phyloP scores from a whole-genome alignment of 37 sponge, comb jelly and placozoan species.

The Ephydatia muelleri region DNA sequence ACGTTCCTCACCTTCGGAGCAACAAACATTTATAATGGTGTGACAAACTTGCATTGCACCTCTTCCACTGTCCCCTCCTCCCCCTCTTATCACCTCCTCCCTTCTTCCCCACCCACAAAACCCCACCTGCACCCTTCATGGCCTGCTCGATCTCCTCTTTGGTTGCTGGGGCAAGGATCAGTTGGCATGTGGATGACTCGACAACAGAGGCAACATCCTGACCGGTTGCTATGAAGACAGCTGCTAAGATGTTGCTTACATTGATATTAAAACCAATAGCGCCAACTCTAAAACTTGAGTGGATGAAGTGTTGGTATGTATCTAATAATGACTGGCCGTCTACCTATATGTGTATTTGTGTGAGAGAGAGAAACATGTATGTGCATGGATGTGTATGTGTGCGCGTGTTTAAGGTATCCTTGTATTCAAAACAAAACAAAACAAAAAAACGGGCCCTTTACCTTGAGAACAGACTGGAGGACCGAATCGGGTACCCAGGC shows the following conservation, averaged over 20 bases:
- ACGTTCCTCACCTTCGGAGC: background rate
- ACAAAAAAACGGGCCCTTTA: background rate
- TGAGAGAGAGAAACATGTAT: background rate
- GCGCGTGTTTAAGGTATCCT: too few relatives aligned
- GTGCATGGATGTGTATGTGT: background rate
- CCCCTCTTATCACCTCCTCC: background rate
- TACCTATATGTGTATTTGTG: constrained; percentile 22
- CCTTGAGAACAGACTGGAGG: constrained; percentile 69
- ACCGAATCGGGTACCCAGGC: constrained; percentile 78
- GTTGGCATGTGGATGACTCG: constrained; percentile 38
- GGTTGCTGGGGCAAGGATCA: constrained; percentile 27
- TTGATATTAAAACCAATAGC: constrained; percentile 41
- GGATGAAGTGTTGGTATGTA: background rate
- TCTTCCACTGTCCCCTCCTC: background rate
- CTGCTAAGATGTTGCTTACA: constrained; percentile 49
- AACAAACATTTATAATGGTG: background rate
- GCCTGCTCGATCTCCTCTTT: constrained; percentile 12
- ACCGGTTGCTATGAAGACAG: constrained; percentile 79
- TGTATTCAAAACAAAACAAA: too few relatives aligned
- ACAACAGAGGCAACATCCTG: constrained; percentile 67
- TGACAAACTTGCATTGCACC: background rate
- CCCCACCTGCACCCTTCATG: constrained; percentile 1
- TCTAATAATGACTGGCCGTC: constrained; percentile 27
- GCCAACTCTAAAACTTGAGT: constrained; percentile 6
- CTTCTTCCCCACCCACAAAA: background rate